Conservation (phyloP, 2,888 invertebrate species). For the Apotomis turbidana region DNA sequence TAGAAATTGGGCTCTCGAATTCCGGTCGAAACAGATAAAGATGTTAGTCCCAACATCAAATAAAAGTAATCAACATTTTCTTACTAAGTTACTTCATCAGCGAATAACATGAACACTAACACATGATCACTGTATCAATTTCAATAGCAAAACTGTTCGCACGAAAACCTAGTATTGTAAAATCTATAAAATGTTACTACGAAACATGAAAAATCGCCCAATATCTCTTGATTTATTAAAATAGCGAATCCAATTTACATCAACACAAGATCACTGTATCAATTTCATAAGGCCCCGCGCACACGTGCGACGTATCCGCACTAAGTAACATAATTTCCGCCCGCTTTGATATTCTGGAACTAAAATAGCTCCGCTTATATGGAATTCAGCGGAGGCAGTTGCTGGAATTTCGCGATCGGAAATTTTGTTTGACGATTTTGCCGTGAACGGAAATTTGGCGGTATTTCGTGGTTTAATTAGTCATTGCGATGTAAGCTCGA, state of each 20-base stretch:
- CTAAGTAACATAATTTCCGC: conserved; percentile 10
- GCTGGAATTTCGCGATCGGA: background rate
- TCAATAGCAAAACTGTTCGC: no score
- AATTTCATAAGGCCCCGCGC: background rate
- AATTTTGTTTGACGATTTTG: background rate
- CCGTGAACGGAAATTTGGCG: background rate
- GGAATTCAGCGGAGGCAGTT: background rate
- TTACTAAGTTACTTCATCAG: no score
- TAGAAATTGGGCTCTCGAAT: no score
- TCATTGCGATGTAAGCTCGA: background rate
- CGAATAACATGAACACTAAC: no score
- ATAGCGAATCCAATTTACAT: background rate
- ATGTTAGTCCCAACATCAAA: no score
- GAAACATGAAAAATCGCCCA: no score
- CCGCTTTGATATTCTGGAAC: conserved; percentile 4
- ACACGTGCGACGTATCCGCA: background rate
- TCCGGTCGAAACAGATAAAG: no score
- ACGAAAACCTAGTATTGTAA: no score
- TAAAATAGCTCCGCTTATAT: background rate
- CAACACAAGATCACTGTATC: background rate
- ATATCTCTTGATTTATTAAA: background rate
- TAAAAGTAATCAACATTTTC: no score
- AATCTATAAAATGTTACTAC: no score
- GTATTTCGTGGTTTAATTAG: background rate
- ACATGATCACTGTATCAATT: no score